Evolutionary conservation across 2,797 vertebrate species (phyloP).

Genomic region (Labeo calbasu): DNA sequence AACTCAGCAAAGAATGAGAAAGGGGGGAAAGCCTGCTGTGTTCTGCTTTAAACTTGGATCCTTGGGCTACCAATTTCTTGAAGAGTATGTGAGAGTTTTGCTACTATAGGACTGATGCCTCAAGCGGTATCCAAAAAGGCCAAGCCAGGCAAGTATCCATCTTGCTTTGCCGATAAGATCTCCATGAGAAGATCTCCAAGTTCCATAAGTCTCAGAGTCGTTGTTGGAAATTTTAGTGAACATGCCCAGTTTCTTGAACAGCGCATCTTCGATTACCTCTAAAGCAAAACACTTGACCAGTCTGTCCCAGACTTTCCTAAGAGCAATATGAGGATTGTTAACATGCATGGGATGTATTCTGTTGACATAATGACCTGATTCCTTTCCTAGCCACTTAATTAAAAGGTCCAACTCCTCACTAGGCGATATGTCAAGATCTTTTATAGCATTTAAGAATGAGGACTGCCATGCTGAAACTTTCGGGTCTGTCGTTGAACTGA

Average conservation of each 20-base stretch:
- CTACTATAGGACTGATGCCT: constrained; percentile 30
- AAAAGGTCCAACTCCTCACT: not conserved
- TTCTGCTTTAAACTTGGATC: constrained; percentile 48
- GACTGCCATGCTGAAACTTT: constrained; percentile 3
- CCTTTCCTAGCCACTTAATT: not conserved
- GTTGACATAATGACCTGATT: not conserved
- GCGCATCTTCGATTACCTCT: not conserved
- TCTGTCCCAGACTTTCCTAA: not conserved
- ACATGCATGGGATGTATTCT: not conserved
- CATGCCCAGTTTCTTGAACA: constrained; percentile 26
- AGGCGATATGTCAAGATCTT: not conserved
- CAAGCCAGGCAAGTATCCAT: constrained; percentile 43
- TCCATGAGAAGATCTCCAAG: constrained; percentile 52
- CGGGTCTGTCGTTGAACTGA: not conserved
- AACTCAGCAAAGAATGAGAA: constrained; percentile 47
- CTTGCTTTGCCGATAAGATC: constrained; percentile 33
- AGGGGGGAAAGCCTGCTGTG: not conserved
- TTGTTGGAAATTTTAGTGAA: constrained; percentile 28
- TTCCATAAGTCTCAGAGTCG: constrained; percentile 48
- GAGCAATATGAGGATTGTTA: not conserved
- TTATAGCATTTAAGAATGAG: not conserved
- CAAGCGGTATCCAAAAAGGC: constrained; percentile 42
- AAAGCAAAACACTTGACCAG: not conserved
- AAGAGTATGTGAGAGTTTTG: constrained; percentile 26
- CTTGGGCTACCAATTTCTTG: constrained; percentile 46